Evolutionary conservation across 2,888 invertebrate species (phyloP), one percentile per base, ranked within the genome.

Genomic region (Pollenia griseotomentosa): DNA sequence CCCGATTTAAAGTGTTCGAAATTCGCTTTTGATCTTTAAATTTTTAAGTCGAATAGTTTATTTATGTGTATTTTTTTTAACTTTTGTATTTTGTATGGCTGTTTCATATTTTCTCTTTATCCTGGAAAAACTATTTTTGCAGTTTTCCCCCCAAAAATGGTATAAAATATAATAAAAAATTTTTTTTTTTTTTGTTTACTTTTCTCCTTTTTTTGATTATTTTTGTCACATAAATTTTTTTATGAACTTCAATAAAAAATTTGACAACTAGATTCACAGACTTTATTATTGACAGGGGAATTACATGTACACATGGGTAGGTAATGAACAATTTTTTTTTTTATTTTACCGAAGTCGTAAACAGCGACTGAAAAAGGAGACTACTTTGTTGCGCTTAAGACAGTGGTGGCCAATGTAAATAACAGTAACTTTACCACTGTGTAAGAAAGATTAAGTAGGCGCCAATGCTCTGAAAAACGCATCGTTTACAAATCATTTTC

Each of bases 91-190:
- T 65, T 65, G 46, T 65, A 65, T 65, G 46, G 65, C 8, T 65
- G 19, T 65, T 55, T 46, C 16, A 7, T 65, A 44, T 16, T 44
- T 23, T 23, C 2, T 46, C 44, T 46, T 46, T 65, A 19, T 7
- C 12, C 19, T 65, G 65, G 19, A 65, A 65, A 65, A 65, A 46
- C 19, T 65, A 23, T 46, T 65, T 65, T 23, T 65, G 46, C 46
- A 65, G 65, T 65, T 46, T 46, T 65, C 46, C 16, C 8, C 16
- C 12, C 2, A 19, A 46, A 19, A 23, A 23, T 57, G 5, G 23
- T 57, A 1, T 65, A 44, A 65, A 44, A 65, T 16, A 16, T 16
- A 63, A 19, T 44, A 63, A 11, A 44, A 42, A 46, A 65, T 23
- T 53, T 19, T 19, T 57, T 53, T n/a, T n/a, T n/a, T n/a, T n/a